A percentile compares a stretch with the other conserved stretches of the same genome.
Evolutionary conservation across 2,797 vertebrate species (phyloP).

Genomic region (Tauraco hartlaubi): DNA sequence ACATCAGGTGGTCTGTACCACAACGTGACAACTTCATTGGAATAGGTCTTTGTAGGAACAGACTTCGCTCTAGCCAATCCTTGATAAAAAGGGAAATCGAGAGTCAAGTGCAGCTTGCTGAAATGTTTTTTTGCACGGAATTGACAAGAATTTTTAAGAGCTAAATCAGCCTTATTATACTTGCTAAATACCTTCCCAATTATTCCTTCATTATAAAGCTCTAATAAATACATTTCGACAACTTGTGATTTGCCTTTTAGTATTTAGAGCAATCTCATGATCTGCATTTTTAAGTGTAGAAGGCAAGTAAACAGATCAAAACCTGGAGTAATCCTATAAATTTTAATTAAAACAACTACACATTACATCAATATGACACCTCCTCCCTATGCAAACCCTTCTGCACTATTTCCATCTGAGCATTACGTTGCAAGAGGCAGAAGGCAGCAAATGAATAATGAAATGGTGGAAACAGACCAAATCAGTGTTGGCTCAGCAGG

Average conservation of each 20-base stretch:
- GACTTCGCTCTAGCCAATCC: constrained; percentile 93
- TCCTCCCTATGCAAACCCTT: background rate
- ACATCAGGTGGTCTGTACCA: constrained; percentile 97
- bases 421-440: background rate
- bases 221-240: background rate
- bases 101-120: background rate
- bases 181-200: background rate
- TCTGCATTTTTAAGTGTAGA: background rate
- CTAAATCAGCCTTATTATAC: background rate
- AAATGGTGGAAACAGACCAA: background rate
- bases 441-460: background rate
- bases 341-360: background rate
- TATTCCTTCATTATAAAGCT: background rate
- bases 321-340: background rate
- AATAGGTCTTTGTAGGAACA: constrained; percentile 96
- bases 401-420: background rate
- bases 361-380: background rate
- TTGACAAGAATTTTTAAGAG: background rate
- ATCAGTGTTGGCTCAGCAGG: background rate
- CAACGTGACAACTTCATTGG: constrained; percentile 95
- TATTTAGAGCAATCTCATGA: background rate
- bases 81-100: constrained; percentile 63
- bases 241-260: background rate
- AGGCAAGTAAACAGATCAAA: background rate
- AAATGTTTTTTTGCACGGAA: background rate